Percentiles rank a stretch among this genome's conserved stretches.
These are phyloP conservation scores for Sesamia nonagrioides DNA, from an alignment of 1,140 invertebrate species.

Conservation along the genomic window DNA sequence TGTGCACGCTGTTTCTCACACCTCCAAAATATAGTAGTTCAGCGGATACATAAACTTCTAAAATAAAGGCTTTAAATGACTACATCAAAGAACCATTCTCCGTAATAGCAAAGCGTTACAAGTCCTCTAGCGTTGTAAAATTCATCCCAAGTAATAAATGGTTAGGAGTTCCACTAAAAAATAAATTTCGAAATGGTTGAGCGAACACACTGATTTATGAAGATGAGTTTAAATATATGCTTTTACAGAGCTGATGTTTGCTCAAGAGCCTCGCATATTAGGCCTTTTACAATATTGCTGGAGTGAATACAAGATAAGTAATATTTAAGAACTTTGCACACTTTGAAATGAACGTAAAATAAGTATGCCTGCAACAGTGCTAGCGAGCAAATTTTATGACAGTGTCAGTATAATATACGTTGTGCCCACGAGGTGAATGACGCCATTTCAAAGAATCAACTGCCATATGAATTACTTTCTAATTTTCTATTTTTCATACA, in stretches of 20 bases:
- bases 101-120: neutral
- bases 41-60: neutral
- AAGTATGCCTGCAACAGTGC: neutral
- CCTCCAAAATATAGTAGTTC: neutral
- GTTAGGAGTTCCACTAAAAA: slow-evolving; percentile 18
- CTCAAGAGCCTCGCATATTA: slow-evolving; percentile 2
- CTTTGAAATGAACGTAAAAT: neutral
- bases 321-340: neutral
- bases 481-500: too few relatives aligned
- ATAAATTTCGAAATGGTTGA: slow-evolving; percentile 23
- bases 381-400: too few relatives aligned
- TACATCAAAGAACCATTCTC: neutral
- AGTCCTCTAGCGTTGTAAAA: slow-evolving; percentile 6
- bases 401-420: too few relatives aligned
- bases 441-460: too few relatives aligned
- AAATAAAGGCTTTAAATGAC: neutral
- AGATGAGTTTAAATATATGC: slow-evolving; percentile 37
- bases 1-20: too few relatives aligned
- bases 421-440: too few relatives aligned
- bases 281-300: neutral
- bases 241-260: slow-evolving; percentile 6
- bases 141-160: slow-evolving; percentile 29
- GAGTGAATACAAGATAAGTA: neutral
- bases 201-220: slow-evolving; percentile 27
- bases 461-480: too few relatives aligned